phyloP scores from a whole-genome alignment of 37 sponge, comb jelly and placozoan genomes.

The Diacarnus erythraeanus region DNA sequence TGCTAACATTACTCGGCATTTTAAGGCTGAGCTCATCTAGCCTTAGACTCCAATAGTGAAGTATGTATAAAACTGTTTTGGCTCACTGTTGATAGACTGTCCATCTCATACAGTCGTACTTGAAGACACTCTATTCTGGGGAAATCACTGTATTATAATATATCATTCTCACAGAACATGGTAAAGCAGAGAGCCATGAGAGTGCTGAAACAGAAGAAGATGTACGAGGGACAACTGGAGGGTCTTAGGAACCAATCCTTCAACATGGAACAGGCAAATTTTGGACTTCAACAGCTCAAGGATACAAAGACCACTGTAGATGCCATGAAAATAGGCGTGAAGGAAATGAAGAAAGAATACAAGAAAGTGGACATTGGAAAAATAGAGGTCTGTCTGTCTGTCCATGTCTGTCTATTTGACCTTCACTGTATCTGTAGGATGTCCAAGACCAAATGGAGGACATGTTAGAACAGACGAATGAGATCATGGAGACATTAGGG shows the following conservation, averaged over 20 bases:
- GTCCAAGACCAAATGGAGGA: conserved; percentile 97
- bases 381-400: conserved; percentile 76
- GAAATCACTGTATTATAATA: no score
- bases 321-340: conserved; percentile 97
- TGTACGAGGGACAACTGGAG: conserved; percentile 93
- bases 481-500: conserved; percentile 91
- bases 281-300: conserved; percentile 94
- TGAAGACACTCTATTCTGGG: no score
- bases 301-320: conserved; percentile 97
- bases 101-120: no score
- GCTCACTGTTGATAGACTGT: no score
- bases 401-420: neutral
- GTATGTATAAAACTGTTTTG: no score
- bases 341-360: conserved; percentile 99
- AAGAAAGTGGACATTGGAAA: conserved; percentile 96
- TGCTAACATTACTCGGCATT: no score
- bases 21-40: no score
- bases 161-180: conserved; percentile 78
- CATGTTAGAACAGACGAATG: conserved; percentile 98
- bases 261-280: conserved; percentile 99
- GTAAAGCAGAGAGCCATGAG: conserved; percentile 95
- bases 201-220: conserved; percentile 97
- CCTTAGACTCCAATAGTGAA: no score
- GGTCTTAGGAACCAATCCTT: conserved; percentile 94
- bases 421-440: conserved; percentile 49